phyloP scores from a whole-genome alignment of 2,113 vertebrate species.

The Malurus melanocephalus region DNA sequence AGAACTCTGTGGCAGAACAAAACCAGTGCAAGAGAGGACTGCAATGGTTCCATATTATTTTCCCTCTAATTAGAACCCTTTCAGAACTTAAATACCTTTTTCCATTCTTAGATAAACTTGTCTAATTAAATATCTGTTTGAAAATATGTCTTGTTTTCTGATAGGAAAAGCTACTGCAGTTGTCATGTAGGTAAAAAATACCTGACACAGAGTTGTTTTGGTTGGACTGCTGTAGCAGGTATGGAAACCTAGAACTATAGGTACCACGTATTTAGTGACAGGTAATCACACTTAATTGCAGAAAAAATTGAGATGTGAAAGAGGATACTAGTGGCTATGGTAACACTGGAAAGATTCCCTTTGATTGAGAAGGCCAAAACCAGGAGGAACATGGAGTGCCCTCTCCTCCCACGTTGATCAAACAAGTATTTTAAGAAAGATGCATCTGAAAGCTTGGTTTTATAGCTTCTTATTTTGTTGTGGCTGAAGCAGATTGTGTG shows the following conservation, averaged over 20 bases:
- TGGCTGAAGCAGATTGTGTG: neutral
- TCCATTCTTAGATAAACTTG: neutral
- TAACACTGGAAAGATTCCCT: neutral
- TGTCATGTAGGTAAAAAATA: accelerated
- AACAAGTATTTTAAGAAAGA: neutral
- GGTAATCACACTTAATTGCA: neutral
- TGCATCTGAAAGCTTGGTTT: neutral
- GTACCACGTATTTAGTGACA: neutral
- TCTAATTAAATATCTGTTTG: neutral
- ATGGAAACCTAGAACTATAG: neutral
- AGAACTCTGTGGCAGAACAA: neutral
- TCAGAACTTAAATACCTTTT: neutral
- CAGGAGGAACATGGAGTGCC: neutral
- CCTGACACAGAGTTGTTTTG: neutral
- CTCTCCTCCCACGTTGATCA: neutral
- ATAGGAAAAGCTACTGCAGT: neutral
- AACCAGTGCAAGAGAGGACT: neutral
- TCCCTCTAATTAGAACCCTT: neutral
- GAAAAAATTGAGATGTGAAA: neutral
- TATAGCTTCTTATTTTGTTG: neutral
- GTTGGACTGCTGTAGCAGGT: neutral
- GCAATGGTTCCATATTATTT: neutral
- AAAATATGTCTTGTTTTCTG: neutral
- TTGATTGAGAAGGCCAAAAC: neutral
- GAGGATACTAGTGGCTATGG: neutral